Base-by-base conservation (phyloP, 92 coral and sea anemone species). In the Micromussa lordhowensis region DNA sequence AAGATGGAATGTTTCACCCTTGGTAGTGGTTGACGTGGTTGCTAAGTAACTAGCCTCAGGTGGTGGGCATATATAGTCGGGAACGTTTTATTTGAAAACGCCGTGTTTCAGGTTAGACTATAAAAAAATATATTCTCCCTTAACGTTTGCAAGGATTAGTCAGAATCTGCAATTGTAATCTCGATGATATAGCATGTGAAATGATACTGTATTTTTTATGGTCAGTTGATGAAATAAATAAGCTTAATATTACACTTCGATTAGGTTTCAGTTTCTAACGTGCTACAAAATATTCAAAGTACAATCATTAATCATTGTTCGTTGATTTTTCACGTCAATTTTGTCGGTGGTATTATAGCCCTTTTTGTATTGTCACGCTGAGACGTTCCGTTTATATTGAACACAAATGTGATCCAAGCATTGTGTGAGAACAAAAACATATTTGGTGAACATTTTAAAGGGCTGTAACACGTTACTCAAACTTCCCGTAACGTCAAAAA, bases 341-440 rank as follows among this genome's bases (percentile, higher is more conserved):
- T 16, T 35, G 84, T 63, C 74, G 24, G n/a, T 66, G 14, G 74
- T n/a, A 48, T 80, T 24, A 36, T 34, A 22, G 13, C 14, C 48
- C 26, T 29, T 61, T 32, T 34, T 38, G 73, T 61, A 36, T 26
- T 61, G 10, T 1, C 18, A 30, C 16, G 28, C 24, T n/a, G 30
- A 30, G 75, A 61, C 74, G 75, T 12, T 80, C 10, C n/a, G 15
- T 80, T 80, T 34, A 35, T 61, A 64, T 81, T 61, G 75, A 36
- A 34, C 53, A 35, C 34, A 80, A 59, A 22, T 61, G 69, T 80
- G 71, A 48, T 61, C 21, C 30, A 21, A 6, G 55, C 38, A 80
- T 63, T 80, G 84, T 80, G 61, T 34, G 17, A 21, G 34, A 2
- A 59, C 72, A 35, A 80, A 8, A 35, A 34, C 49, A 22, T 54